A percentile compares a stretch with the other conserved stretches of the same genome.
Conservation (phyloP, 2,888 invertebrate genomes). For the Dorcus hopei region DNA sequence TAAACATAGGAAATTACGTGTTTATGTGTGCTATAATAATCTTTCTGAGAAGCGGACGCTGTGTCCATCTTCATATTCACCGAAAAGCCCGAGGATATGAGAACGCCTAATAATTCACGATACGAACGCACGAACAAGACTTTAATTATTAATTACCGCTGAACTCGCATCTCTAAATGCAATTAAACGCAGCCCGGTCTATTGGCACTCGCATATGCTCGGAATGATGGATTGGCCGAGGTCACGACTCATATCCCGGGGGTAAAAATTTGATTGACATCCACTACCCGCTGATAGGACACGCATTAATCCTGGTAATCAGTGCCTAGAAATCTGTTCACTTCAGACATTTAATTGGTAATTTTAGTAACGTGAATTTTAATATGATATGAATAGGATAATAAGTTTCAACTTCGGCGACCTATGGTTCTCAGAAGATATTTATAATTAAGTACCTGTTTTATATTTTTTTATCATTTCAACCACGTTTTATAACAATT, state of each 20-base stretch:
- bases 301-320: conserved; percentile 27
- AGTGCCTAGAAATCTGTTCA: conserved; percentile 23
- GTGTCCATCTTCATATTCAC: conserved; percentile 16
- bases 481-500: no score
- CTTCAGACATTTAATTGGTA: conserved; percentile 16
- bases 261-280: conserved; percentile 32
- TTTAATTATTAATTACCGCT: conserved; percentile 42
- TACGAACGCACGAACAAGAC: conserved; percentile 23
- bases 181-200: conserved; percentile 35
- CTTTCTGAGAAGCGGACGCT: conserved; percentile 2
- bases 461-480: no score
- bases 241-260: conserved; percentile 28
- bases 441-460: no score
- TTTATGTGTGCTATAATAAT: not conserved
- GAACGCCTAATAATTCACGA: conserved; percentile 39
- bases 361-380: conserved; percentile 2
- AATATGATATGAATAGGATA: not conserved
- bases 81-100: conserved; percentile 16
- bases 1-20: conserved; percentile 1
- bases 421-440: no score
- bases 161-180: conserved; percentile 39
- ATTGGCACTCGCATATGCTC: conserved; percentile 27
- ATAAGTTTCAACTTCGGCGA: not conserved
- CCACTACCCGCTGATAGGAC: conserved; percentile 32
- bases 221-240: conserved; percentile 33